phyloP scores from a whole-genome alignment of 2,888 invertebrate species.

The Lithosia quadra region DNA sequence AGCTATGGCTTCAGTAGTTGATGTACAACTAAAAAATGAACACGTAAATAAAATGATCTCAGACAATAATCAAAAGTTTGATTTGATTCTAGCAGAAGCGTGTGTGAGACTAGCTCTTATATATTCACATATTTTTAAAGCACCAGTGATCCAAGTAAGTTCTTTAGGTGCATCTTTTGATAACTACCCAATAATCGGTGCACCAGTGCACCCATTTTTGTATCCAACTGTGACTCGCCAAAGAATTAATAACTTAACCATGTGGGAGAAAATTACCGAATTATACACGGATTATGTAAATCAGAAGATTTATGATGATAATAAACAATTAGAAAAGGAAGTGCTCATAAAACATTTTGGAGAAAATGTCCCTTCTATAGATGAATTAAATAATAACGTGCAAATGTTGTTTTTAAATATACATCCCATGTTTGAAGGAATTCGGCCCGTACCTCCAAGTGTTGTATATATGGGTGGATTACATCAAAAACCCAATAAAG shows the following conservation, averaged over 20 bases:
- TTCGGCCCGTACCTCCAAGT: conserved; percentile 56
- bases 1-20: conserved; percentile 20
- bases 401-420: conserved; percentile 58
- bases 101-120: conserved; percentile 38
- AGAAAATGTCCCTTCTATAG: conserved; percentile 37
- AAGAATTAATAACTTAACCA: conserved; percentile 49
- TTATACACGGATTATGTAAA: conserved; percentile 38
- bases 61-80: conserved; percentile 37
- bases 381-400: conserved; percentile 52
- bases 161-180: conserved; percentile 51
- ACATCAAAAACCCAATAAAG: conserved; percentile 45
- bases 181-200: conserved; percentile 52
- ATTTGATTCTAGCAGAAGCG: conserved; percentile 56
- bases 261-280: conserved; percentile 57
- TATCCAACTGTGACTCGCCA: conserved; percentile 47
- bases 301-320: not conserved
- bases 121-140: conserved; percentile 46
- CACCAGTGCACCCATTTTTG: conserved; percentile 55
- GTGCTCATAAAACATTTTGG: conserved; percentile 49
- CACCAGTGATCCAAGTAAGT: conserved; percentile 61
- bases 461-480: conserved; percentile 59
- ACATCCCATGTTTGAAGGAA: conserved; percentile 56
- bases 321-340: conserved; percentile 15
- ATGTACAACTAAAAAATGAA: conserved; percentile 31
- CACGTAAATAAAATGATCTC: conserved; percentile 43